Base-by-base conservation (phyloP, 1,140 invertebrate genomes). In the Myzus persicae region DNA sequence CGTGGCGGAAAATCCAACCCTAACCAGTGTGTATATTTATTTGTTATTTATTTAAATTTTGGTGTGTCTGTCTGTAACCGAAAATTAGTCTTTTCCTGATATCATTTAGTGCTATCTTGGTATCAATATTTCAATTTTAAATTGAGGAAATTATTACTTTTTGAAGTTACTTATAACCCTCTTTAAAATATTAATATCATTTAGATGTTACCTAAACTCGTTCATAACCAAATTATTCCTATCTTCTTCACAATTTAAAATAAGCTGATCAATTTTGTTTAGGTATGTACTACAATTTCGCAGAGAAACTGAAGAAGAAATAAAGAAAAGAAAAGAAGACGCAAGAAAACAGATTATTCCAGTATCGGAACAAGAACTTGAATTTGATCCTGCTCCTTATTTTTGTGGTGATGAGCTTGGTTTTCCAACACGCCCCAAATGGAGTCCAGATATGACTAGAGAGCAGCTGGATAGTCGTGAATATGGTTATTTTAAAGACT, bases 401-500 rank as follows among this genome's bases (percentile, higher is more conserved):
- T 98, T 97, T 95, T 96, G 96, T n/a, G 94, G 96, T 2, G 14
- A 93, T 40, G 97, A 96, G 14, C 95, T 98, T 38, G 96, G 97
- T 94, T 98, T 99, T 95, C 98, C 98, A 0, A 97, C 97, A 94
- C 95, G 98, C 94, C 98, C 98, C 6, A 95, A 96, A 1, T 99
- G 98, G 98, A 96, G 97, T 94, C 97, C 97, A 94, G 96, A 95
- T 20, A 97, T 97, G 96, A 96, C 96, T 7, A 97, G 96, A 94
- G 96, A 97, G 51, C 95, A 97, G 90, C 95, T 99, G 22, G 97
- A 98, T 93, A 95, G 95, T 11, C 96, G 96, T 94, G 98, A 98
- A 95, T 96, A 97, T 94, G 96, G 95, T 94, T 98, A 98, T 95
- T 98, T 98, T 95, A 96, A 96, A 93, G 95, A 96, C 91, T 97